These are phyloP conservation scores for Chrosomus eos DNA, from an alignment of 2,797 vertebrate genomes.

Conservation along the genomic window DNA sequence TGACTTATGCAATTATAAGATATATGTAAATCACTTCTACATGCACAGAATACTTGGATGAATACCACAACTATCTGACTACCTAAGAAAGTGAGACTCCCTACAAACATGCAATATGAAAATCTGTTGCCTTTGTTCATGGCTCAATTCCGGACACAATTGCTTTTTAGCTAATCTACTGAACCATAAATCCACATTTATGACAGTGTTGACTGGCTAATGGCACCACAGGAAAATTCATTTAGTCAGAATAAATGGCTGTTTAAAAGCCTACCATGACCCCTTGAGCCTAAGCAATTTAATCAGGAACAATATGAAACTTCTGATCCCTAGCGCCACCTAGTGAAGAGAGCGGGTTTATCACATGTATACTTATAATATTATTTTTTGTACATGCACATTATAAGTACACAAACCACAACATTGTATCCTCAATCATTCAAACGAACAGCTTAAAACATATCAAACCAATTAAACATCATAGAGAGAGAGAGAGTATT, in stretches of 20 bases:
- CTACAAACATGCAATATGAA: background rate
- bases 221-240: background rate
- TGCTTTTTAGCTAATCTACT: background rate
- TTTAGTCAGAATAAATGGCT: background rate
- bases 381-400: background rate
- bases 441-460: background rate
- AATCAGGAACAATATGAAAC: background rate
- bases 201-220: background rate
- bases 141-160: background rate
- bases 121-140: background rate
- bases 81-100: background rate
- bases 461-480: background rate
- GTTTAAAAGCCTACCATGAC: background rate
- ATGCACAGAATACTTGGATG: background rate
- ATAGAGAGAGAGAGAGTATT: background rate
- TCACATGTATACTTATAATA: background rate
- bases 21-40: background rate
- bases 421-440: background rate
- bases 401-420: background rate
- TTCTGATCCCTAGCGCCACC: conserved; percentile 27
- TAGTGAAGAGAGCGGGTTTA: conserved; percentile 26
- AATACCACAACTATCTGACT: background rate
- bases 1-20: background rate
- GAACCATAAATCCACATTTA: background rate
- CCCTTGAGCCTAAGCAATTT: background rate